A percentile compares a stretch with the other conserved stretches of the same genome.
These are phyloP conservation scores for Percopsis transmontana DNA, from an alignment of 2,113 vertebrate species.

Conservation along the genomic window DNA sequence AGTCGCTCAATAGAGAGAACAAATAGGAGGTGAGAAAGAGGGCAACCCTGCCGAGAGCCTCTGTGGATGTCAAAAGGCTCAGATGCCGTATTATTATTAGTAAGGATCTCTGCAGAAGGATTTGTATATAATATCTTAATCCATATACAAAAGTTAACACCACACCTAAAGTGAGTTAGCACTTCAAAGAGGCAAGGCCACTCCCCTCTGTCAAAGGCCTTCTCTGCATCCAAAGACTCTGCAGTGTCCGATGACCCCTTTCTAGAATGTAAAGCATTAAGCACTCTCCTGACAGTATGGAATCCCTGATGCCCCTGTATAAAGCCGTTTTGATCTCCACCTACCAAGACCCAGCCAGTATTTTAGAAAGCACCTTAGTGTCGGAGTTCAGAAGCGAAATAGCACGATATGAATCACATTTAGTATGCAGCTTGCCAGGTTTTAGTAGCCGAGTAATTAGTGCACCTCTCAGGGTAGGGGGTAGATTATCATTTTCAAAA, in stretches of 20 bases:
- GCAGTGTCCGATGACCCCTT: too few relatives aligned
- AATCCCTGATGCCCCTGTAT: neutral
- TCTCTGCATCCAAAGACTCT: conserved; percentile 16
- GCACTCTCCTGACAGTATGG: neutral
- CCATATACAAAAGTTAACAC: conserved; percentile 5
- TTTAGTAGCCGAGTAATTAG: neutral
- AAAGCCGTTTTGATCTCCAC: neutral
- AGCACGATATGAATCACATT: neutral
- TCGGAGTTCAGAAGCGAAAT: neutral
- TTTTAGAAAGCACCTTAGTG: neutral
- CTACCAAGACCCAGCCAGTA: neutral
- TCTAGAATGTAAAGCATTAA: too few relatives aligned
- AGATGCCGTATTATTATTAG: conserved; percentile 1
- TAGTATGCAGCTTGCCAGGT: neutral
- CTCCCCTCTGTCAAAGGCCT: conserved; percentile 14
- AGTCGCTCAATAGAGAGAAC: neutral
- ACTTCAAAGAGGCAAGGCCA: neutral
- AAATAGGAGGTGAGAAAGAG: neutral
- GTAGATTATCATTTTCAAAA: neutral
- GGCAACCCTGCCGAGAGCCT: neutral
- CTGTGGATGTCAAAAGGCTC: neutral
- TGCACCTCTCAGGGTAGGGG: neutral
- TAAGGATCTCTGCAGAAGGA: neutral
- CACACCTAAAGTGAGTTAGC: conserved; percentile 9
- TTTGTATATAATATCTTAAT: conserved; percentile 5